phyloP scores from a whole-genome alignment of 2,797 vertebrate genomes.

The Acanthurus lineatus region DNA sequence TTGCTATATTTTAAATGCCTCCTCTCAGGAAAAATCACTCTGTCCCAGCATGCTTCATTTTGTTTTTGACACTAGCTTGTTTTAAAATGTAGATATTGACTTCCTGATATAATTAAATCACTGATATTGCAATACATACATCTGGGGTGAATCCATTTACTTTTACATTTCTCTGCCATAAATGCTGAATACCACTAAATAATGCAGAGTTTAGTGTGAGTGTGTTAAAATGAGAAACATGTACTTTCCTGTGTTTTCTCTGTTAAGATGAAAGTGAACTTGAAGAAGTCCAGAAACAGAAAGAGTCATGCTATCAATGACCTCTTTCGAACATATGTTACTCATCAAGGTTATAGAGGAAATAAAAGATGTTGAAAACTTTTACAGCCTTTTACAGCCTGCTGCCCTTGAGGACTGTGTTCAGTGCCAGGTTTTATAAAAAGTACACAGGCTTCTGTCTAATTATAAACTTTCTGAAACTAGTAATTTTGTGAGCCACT shows the following conservation, averaged over 20 bases:
- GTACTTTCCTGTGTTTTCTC: not conserved
- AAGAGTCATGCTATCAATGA: conserved; percentile 32
- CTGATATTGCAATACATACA: not conserved
- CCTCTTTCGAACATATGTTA: conserved; percentile 57
- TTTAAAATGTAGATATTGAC: conserved; percentile 13
- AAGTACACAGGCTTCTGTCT: conserved; percentile 52
- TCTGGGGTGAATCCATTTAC: conserved; percentile 1
- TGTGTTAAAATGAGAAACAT: conserved; percentile 14
- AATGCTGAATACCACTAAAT: conserved; percentile 14
- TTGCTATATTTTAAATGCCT: conserved; percentile 18
- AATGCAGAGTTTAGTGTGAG: conserved; percentile 20
- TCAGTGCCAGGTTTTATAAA: conserved; percentile 56
- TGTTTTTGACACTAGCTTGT: conserved; percentile 19
- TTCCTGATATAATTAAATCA: conserved; percentile 10
- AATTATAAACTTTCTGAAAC: conserved; percentile 69
- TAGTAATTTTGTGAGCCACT: conserved; percentile 65
- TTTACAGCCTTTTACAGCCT: conserved; percentile 55
- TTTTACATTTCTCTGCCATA: not conserved
- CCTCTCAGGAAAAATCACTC: conserved; percentile 16
- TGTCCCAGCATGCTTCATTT: not conserved
- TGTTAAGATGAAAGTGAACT: not conserved
- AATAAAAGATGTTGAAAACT: conserved; percentile 54
- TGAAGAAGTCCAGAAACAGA: conserved; percentile 32
- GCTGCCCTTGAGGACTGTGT: conserved; percentile 48
- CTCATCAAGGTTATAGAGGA: conserved; percentile 58